Evolutionary conservation across 2,888 invertebrate genomes (phyloP).

Genomic region (Phortica magna): DNA sequence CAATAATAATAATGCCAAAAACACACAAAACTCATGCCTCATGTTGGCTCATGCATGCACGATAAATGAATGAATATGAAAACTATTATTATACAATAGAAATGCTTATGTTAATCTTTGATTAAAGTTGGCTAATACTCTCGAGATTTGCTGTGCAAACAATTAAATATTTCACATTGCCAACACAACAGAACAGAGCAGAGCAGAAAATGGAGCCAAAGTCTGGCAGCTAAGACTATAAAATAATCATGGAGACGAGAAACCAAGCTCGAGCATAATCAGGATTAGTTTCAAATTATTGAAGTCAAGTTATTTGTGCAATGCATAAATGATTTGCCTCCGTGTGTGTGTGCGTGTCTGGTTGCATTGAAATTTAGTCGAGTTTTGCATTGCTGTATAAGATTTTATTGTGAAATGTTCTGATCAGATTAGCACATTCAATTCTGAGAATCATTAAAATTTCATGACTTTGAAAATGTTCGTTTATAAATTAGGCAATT

Average conservation of each 20-base stretch:
- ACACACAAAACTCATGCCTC: constrained; percentile 61
- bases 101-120: constrained; percentile 65
- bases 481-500: too few relatives aligned
- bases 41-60: constrained; percentile 40
- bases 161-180: constrained; percentile 58
- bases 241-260: neutral
- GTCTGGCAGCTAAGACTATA: neutral
- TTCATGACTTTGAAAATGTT: too few relatives aligned
- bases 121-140: constrained; percentile 51
- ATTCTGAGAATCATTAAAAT: too few relatives aligned
- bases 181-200: neutral
- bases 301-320: constrained; percentile 1
- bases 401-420: neutral
- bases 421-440: too few relatives aligned
- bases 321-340: neutral
- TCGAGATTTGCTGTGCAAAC: constrained; percentile 48
- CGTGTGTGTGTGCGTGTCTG: neutral
- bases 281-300: neutral
- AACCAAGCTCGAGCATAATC: neutral
- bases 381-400: neutral
- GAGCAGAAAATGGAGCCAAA: neutral
- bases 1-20: neutral
- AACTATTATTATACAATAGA: constrained; percentile 52
- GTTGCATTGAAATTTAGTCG: constrained; percentile 3
- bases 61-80: neutral